phyloP scores from a whole-genome alignment of 2,113 vertebrate species.

The Seriola aureovittata region DNA sequence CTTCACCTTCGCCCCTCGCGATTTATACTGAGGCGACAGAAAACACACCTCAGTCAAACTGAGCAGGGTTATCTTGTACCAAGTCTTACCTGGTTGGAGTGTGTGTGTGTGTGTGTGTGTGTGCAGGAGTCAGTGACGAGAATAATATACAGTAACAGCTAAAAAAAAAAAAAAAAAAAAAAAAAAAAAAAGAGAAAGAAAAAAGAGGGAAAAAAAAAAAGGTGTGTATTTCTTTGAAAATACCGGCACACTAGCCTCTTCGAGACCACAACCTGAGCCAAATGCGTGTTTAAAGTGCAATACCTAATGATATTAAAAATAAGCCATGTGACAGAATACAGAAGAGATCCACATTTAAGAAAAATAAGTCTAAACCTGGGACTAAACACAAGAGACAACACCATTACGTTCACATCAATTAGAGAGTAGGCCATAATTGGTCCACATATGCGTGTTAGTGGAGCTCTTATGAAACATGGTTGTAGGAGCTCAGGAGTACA shows the following conservation, averaged over 20 bases:
- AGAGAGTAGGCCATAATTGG: neutral
- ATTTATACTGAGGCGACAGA: constrained; percentile 84
- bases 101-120: constrained; percentile 31
- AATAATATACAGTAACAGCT: constrained; percentile 28
- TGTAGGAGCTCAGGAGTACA: neutral
- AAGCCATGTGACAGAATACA: neutral
- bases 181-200: neutral
- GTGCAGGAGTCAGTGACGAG: constrained; percentile 37
- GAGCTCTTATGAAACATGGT: neutral
- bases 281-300: neutral
- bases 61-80: constrained; percentile 71
- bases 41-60: constrained; percentile 82
- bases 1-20: constrained; percentile 76
- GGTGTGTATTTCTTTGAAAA: neutral
- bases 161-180: neutral
- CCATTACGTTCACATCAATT: neutral
- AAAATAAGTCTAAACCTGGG: neutral
- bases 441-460: neutral
- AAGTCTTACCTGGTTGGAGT: constrained; percentile 72
- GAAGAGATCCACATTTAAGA: neutral
- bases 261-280: neutral
- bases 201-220: neutral
- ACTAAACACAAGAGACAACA: neutral
- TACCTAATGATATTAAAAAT: neutral
- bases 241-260: neutral